These are phyloP conservation scores for Gambelia wislizenii DNA, from an alignment of 2,797 vertebrate genomes.

Conservation along the genomic window DNA sequence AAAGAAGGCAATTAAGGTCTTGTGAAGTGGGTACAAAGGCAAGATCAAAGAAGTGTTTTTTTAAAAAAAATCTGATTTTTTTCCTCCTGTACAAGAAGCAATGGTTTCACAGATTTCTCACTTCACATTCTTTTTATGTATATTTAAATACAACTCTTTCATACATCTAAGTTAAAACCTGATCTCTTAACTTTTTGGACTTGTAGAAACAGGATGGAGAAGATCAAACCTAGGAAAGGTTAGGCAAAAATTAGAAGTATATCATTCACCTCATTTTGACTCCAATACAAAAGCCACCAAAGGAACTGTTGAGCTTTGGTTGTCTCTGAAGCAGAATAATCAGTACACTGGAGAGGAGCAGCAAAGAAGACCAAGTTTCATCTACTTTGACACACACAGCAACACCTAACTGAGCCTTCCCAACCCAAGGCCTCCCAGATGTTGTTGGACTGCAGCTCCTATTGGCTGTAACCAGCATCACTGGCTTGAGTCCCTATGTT, in stretches of 20 bases:
- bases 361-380: not conserved
- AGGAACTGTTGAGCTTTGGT: not conserved
- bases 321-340: not conserved
- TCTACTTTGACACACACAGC: not conserved
- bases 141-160: not conserved
- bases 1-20: constrained; percentile 16
- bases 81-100: not conserved
- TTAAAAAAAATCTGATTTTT: not conserved
- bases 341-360: not conserved
- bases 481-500: too few relatives aligned
- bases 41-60: not conserved
- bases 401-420: not conserved
- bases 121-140: constrained; percentile 12
- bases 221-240: not conserved
- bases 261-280: not conserved
- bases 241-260: not conserved
- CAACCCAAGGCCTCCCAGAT: not conserved
- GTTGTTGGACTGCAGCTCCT: not conserved
- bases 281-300: not conserved
- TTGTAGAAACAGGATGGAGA: not conserved
- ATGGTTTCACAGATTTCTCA: not conserved
- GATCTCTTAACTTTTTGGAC: not conserved
- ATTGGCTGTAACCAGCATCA: too few relatives aligned
- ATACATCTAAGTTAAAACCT: not conserved
- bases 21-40: not conserved